phyloP scores from a whole-genome alignment of 2,113 vertebrate genomes.

The Ammospiza nelsoni region DNA sequence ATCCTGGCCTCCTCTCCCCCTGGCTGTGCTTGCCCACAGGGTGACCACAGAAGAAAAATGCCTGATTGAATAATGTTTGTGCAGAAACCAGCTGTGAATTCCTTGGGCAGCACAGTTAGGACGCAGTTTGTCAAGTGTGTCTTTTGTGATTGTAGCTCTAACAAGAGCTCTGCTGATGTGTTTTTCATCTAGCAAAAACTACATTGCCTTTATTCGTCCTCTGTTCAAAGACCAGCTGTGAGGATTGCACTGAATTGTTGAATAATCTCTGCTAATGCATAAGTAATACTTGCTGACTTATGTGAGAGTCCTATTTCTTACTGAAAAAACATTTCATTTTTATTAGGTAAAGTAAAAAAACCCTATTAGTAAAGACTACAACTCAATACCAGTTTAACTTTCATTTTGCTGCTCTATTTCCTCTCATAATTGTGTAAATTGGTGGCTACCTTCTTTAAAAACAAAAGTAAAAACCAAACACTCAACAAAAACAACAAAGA shows the following conservation, averaged over 20 bases:
- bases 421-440: not conserved
- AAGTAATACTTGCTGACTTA: conserved; percentile 47
- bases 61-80: not conserved
- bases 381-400: not conserved
- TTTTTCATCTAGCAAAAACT: conserved; percentile 9
- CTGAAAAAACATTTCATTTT: conserved; percentile 34
- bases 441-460: not conserved
- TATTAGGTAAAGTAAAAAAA: conserved; percentile 35
- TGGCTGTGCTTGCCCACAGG: not conserved
- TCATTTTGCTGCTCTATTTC: not conserved
- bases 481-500: not conserved
- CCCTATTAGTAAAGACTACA: not conserved
- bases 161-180: not conserved
- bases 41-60: not conserved
- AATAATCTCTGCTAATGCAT: conserved; percentile 41
- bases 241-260: not conserved
- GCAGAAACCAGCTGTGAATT: not conserved
- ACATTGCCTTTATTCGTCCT: not conserved
- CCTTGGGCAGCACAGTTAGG: not conserved
- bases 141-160: not conserved
- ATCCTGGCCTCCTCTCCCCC: not conserved
- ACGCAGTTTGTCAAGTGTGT: not conserved
- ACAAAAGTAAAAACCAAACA: not conserved
- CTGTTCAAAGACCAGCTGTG: not conserved
- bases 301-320: not conserved